Conservation (phyloP, 2,113 vertebrate genomes). For the Platycercus adscitus region DNA sequence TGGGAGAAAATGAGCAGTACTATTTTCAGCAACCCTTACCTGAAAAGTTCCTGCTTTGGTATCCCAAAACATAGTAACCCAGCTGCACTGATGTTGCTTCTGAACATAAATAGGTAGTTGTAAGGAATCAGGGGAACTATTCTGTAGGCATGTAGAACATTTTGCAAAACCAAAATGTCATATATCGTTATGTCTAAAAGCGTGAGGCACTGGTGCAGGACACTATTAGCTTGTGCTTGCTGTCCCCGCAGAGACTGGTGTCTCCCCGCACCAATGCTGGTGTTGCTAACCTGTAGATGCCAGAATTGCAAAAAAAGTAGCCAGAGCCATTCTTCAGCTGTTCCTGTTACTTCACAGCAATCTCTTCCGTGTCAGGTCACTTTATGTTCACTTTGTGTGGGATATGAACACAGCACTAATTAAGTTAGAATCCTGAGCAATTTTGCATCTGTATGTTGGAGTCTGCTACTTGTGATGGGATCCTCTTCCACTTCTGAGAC, state of each 20-base stretch:
- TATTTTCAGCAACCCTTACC: not conserved
- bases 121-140: not conserved
- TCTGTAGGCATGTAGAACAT: not conserved
- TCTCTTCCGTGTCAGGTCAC: not conserved
- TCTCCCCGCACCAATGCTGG: not conserved
- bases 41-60: not conserved
- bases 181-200: not conserved
- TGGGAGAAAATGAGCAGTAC: not conserved
- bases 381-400: not conserved
- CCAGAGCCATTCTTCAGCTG: not conserved
- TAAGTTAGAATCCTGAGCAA: not conserved
- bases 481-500: not conserved
- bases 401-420: not conserved
- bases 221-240: not conserved
- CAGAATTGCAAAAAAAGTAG: not conserved
- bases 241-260: not conserved
- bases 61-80: not conserved
- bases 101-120: not conserved
- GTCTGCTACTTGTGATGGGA: not conserved
- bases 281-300: not conserved
- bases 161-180: not conserved
- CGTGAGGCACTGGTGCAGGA: not conserved
- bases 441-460: not conserved
- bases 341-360: not conserved
- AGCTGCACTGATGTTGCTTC: not conserved